phyloP scores from a whole-genome alignment of 2,113 vertebrate genomes.

The Microtus richardsoni region DNA sequence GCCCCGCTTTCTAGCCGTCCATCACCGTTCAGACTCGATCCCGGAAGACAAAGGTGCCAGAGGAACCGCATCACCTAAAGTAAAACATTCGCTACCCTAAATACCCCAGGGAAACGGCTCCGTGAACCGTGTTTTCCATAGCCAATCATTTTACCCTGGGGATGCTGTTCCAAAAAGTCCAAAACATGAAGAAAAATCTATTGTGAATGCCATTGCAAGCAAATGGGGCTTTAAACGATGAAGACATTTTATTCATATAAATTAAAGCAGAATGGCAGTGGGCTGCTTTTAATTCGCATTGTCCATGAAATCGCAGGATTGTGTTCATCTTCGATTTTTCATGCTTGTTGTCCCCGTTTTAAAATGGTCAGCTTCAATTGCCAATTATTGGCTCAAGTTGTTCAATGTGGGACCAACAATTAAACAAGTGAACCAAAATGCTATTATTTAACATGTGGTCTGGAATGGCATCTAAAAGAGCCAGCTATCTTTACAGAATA shows the following conservation, averaged over 20 bases:
- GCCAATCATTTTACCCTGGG: conserved; percentile 40
- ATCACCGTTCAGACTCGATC: conserved; percentile 65
- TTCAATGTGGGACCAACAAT: conserved; percentile 81
- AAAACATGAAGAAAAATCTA: conserved; percentile 77
- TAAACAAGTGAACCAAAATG: conserved; percentile 67
- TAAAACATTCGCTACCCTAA: conserved; percentile 54
- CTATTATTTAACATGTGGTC: conserved; percentile 36
- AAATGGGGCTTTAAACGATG: conserved; percentile 78
- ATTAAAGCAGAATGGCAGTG: conserved; percentile 80
- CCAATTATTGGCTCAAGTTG: conserved; percentile 77
- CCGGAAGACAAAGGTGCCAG: conserved; percentile 70
- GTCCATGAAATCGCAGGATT: conserved; percentile 78
- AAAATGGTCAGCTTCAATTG: conserved; percentile 80
- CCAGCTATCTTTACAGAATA: conserved; percentile 51
- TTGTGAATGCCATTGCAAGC: conserved; percentile 76
- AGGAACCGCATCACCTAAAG: conserved; percentile 66
- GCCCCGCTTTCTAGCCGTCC: conserved; percentile 62
- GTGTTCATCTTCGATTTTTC: conserved; percentile 81
- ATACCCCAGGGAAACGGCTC: conserved; percentile 62
- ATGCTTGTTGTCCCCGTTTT: conserved; percentile 76
- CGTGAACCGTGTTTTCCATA: conserved; percentile 64
- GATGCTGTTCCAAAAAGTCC: conserved; percentile 58
- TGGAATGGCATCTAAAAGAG: conserved; percentile 49
- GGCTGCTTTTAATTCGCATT: conserved; percentile 84
- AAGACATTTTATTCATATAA: conserved; percentile 82